phyloP scores from a whole-genome alignment of 2,888 invertebrate genomes.

The Diloba caeruleocephala region DNA sequence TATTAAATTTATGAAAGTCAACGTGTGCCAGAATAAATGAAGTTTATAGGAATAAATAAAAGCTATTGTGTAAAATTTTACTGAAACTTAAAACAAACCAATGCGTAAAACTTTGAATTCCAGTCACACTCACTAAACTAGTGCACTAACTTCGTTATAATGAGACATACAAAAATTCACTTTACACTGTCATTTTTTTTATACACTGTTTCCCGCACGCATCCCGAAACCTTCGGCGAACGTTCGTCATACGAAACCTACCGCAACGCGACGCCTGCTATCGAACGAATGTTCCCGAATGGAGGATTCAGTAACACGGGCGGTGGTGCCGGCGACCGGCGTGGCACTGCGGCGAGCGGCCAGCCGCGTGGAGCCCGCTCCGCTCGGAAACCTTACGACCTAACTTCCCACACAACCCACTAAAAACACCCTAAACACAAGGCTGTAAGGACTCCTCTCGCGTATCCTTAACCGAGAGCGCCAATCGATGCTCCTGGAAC shows the following conservation, averaged over 20 bases:
- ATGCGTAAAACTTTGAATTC: slow-evolving; percentile 63
- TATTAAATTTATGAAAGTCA: slow-evolving; percentile 10
- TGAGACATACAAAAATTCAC: slow-evolving; percentile 57
- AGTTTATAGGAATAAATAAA: slow-evolving; percentile 30
- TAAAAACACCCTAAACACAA: slow-evolving; percentile 56
- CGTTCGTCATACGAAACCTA: slow-evolving; percentile 72
- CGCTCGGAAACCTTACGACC: slow-evolving; percentile 71
- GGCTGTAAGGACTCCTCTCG: slow-evolving; percentile 55
- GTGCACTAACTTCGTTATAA: slow-evolving; percentile 46
- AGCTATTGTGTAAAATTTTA: slow-evolving; percentile 27
- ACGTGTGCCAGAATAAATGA: slow-evolving; percentile 1
- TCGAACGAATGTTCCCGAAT: slow-evolving; percentile 65
- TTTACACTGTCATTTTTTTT: slow-evolving; percentile 43
- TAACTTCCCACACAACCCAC: slow-evolving; percentile 60
- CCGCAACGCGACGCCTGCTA: slow-evolving; percentile 79
- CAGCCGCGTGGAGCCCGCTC: slow-evolving; percentile 79
- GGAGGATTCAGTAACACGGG: slow-evolving; percentile 64
- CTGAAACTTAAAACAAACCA: slow-evolving; percentile 56
- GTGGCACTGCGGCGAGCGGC: slow-evolving; percentile 84
- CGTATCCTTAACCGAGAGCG: slow-evolving; percentile 50
- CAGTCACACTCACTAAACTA: slow-evolving; percentile 59
- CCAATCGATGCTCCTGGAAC: slow-evolving; percentile 87
- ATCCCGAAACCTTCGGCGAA: slow-evolving; percentile 56
- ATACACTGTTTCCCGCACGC: slow-evolving; percentile 52
- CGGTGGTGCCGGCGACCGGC: slow-evolving; percentile 79